Percentiles rank a stretch among this genome's conserved stretches.
phyloP scores from a whole-genome alignment of 92 coral and sea anemone genomes.

The Virgularia gustaviana region DNA sequence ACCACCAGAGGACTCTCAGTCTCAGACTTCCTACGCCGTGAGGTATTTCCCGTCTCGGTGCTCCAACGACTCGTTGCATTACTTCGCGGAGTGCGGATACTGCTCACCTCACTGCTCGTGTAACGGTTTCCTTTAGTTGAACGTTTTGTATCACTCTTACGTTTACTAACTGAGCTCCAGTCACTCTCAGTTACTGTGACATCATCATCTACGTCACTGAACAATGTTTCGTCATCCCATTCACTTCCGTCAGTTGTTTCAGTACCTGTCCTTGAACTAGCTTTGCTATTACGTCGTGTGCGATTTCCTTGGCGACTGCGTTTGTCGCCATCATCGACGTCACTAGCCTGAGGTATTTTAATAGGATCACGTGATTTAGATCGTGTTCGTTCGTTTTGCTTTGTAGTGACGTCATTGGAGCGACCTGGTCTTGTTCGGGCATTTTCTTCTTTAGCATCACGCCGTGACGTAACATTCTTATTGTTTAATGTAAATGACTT shows the following conservation, averaged over 20 bases:
- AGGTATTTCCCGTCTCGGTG: neutral
- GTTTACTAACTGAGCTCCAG: conserved; percentile 10
- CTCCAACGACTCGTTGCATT: neutral
- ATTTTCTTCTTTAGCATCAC: too few species aligned
- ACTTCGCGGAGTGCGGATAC: conserved; percentile 15
- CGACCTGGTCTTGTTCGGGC: too few species aligned
- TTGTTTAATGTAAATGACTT: too few species aligned
- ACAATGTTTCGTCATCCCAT: conserved; percentile 20
- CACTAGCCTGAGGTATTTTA: conserved; percentile 15
- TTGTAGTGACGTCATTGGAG: too few species aligned
- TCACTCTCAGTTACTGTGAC: conserved; percentile 20
- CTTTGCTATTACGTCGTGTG: neutral
- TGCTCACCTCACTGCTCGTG: conserved; percentile 12
- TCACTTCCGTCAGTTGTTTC: conserved; percentile 18
- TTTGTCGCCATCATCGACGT: conserved; percentile 3
- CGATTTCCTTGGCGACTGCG: conserved; percentile 2
- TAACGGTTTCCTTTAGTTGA: conserved; percentile 4
- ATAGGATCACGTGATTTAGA: conserved; percentile 18
- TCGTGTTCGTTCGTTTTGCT: neutral
- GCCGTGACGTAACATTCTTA: too few species aligned
- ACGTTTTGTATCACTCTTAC: neutral
- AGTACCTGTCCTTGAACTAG: neutral
- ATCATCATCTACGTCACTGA: conserved; percentile 7
- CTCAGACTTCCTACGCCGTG: neutral
- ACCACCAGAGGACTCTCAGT: conserved; percentile 10